Conservation (phyloP, 2,888 invertebrate species). For the Lottia scabra region DNA sequence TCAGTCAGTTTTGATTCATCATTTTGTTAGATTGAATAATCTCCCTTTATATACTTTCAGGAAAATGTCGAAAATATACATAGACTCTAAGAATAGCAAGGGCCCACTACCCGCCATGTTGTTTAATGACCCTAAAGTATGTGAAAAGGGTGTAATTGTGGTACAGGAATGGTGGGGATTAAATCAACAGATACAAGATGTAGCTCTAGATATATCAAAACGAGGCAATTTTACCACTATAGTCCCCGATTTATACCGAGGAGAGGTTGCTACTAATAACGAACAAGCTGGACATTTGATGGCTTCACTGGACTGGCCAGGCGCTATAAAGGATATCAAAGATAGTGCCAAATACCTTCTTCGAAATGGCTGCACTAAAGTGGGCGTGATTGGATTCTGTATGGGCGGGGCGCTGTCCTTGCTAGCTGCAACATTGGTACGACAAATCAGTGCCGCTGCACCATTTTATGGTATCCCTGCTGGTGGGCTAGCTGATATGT, state of each 20-base stretch:
- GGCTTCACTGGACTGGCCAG: constrained; percentile 49
- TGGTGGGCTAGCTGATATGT: constrained; percentile 38
- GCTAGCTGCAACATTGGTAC: constrained; percentile 39
- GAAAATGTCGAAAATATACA: neutral
- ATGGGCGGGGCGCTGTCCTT: constrained; percentile 58
- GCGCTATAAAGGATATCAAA: constrained; percentile 48
- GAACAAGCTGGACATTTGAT: constrained; percentile 53
- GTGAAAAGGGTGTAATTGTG: neutral
- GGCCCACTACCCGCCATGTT: neutral
- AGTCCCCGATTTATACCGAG: constrained; percentile 51
- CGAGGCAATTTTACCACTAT: constrained; percentile 43
- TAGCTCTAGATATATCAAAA: constrained; percentile 35
- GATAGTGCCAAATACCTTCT: constrained; percentile 44
- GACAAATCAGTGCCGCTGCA: constrained; percentile 49
- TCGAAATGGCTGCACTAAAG: constrained; percentile 34
- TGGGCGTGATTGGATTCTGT: constrained; percentile 61
- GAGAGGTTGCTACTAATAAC: constrained; percentile 43
- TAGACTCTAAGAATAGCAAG: neutral
- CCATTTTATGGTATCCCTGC: constrained; percentile 59
- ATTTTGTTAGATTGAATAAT: too few species aligned
- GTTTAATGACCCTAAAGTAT: neutral
- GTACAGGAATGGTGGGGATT: constrained; percentile 57
- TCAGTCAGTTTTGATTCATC: too few species aligned
- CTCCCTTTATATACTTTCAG: too few species aligned
- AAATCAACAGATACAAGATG: constrained; percentile 45